A percentile compares a stretch with the other conserved stretches of the same genome.
Evolutionary conservation across 2,113 vertebrate genomes (phyloP).

Genomic region (Perca schrenkii): DNA sequence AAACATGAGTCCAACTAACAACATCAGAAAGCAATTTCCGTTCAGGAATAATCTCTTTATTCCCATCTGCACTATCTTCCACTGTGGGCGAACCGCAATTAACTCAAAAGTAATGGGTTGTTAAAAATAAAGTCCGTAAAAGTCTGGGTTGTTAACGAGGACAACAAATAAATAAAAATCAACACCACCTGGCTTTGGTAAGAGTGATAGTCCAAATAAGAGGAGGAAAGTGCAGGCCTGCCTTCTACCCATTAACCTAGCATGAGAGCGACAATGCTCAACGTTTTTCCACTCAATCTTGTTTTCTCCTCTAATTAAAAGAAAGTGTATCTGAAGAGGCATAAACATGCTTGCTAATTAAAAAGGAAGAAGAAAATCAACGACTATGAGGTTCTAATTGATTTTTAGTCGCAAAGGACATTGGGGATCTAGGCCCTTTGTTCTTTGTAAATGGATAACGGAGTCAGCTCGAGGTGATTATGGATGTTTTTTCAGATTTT

Average conservation of each 20-base stretch:
- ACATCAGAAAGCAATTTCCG: conserved; percentile 20
- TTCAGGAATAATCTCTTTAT: conserved; percentile 4
- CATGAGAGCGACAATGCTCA: neutral
- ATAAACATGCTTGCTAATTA: neutral
- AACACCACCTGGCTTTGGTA: neutral
- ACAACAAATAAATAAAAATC: neutral
- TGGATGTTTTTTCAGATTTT: neutral
- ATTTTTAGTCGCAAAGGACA: neutral
- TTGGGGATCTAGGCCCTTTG: neutral
- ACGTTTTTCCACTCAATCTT: neutral
- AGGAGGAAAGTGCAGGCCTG: neutral
- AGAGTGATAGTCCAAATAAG: neutral
- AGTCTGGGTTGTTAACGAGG: no score
- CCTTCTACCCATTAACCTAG: neutral
- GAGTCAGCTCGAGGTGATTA: neutral
- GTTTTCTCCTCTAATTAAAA: neutral
- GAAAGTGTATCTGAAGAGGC: neutral
- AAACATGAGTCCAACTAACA: neutral
- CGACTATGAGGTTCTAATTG: neutral
- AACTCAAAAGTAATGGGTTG: conserved; percentile 3
- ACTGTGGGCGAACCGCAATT: neutral
- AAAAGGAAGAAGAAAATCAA: neutral
- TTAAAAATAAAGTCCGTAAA: neutral
- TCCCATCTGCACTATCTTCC: neutral
- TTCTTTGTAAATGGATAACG: neutral